Evolutionary conservation across 2,888 invertebrate species (phyloP), one percentile per base, ranked within the genome.

Genomic region (Halictus quadricinctus): DNA sequence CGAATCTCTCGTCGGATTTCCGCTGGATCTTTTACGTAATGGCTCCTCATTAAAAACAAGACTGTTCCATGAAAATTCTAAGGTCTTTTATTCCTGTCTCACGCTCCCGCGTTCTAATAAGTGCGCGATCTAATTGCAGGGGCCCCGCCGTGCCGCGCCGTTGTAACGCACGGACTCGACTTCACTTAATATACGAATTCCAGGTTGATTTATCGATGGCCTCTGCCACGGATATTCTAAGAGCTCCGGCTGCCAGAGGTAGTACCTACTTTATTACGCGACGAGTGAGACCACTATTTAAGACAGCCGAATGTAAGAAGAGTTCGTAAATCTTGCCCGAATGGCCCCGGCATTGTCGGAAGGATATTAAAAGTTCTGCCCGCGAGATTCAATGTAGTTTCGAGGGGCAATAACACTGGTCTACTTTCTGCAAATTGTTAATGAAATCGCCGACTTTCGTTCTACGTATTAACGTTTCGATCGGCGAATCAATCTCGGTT

Each of bases 141-240:
- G 87, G 82, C 81, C n/a, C 58, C 58, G 83, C 83, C 8, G 50
- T n/a, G 83, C 83, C 8, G 50, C 21, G 21, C 50, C 80, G 88
- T 83, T 86, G 87, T 80, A 86, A 86, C 85, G 83, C 84, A 78
- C 86, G 84, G 85, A 86, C 86, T 87, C 88, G 77, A 86, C 88
- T 87, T 91, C 86, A 84, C 87, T 90, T 91, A 91, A 91, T 91
- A 90, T 87, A 85, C 88, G 90, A 91, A 90, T 91, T 88, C 88
- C 89, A 86, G 85, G 75, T 84, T 89, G 89, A 91, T 89, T 91
- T 89, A 90, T 91, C 88, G 91, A 88, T 90, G 81, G 79, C 80
- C 87, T 78, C 83, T 87, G 88, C 87, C 78, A 85, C 88, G 86
- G 82, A 84, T 90, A 90, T 90, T 89, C 89, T 88, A 86, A 88